phyloP scores from a whole-genome alignment of 1,140 invertebrate genomes.

The Plutomurus gul region DNA sequence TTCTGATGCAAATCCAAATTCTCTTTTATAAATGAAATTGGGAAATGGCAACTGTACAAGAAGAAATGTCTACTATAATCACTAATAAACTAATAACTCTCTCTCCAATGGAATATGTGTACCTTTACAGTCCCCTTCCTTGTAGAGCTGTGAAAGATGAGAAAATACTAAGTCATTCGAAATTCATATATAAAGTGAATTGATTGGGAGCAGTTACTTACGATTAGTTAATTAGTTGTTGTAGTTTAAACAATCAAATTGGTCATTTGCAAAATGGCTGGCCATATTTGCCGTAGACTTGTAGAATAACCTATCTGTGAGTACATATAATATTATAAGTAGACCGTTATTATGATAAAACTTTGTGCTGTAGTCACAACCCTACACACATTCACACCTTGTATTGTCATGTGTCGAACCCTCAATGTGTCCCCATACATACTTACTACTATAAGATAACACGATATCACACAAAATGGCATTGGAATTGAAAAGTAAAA shows the following conservation, averaged over 20 bases:
- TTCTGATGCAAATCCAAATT: too few relatives aligned
- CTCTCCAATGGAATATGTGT: too few relatives aligned
- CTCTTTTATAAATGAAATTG: too few relatives aligned
- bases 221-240: neutral
- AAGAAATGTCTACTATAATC: too few relatives aligned
- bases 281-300: neutral
- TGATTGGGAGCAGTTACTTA: too few relatives aligned
- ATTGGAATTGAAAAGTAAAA: neutral
- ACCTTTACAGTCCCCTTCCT: too few relatives aligned
- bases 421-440: neutral
- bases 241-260: neutral
- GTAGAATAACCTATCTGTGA: neutral
- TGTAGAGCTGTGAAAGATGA: too few relatives aligned
- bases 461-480: neutral
- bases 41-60: too few relatives aligned
- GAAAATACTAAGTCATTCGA: too few relatives aligned
- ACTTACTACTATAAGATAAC: neutral
- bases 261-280: conserved; percentile 11
- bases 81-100: too few relatives aligned
- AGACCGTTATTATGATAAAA: neutral
- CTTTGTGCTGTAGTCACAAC: neutral
- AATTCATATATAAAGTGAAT: too few relatives aligned
- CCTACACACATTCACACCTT: neutral
- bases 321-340: neutral
- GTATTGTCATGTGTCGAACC: neutral